Percentiles rank a stretch among this genome's conserved stretches.
Conservation (phyloP, 2,888 invertebrate species). For the Leucania comma region DNA sequence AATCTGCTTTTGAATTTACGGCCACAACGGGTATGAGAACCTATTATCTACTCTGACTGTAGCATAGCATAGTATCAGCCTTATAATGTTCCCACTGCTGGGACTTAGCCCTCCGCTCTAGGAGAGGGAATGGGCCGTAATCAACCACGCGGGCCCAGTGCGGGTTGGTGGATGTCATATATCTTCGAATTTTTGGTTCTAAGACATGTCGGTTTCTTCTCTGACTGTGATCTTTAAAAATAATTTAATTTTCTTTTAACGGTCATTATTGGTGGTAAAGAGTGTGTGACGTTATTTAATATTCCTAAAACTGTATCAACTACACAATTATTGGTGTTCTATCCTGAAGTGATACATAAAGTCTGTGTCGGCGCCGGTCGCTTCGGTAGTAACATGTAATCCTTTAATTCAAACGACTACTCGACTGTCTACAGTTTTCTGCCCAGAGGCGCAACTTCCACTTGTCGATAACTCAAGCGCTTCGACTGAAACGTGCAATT, state of each 20-base stretch:
- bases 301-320: too few species aligned
- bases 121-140: too few species aligned
- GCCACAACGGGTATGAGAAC: background rate
- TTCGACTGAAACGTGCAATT: slow-evolving; percentile 42
- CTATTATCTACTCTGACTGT: too few species aligned
- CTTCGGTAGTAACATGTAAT: slow-evolving; percentile 29
- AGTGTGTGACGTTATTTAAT: background rate
- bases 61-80: too few species aligned
- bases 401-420: slow-evolving; percentile 29
- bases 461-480: slow-evolving; percentile 37
- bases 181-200: too few species aligned
- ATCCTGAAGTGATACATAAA: slow-evolving; percentile 7
- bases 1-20: slow-evolving; percentile 36
- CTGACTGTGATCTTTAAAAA: background rate
- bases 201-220: too few species aligned
- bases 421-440: slow-evolving; percentile 23
- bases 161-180: too few species aligned
- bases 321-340: slow-evolving; percentile 10
- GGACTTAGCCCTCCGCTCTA: too few species aligned
- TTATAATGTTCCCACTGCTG: too few species aligned
- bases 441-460: slow-evolving; percentile 24
- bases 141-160: too few species aligned
- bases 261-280: background rate
- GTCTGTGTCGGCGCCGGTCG: background rate
- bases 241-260: background rate